Base-by-base conservation (phyloP, 2,888 invertebrate species). In the Notocelia uddmanniana region DNA sequence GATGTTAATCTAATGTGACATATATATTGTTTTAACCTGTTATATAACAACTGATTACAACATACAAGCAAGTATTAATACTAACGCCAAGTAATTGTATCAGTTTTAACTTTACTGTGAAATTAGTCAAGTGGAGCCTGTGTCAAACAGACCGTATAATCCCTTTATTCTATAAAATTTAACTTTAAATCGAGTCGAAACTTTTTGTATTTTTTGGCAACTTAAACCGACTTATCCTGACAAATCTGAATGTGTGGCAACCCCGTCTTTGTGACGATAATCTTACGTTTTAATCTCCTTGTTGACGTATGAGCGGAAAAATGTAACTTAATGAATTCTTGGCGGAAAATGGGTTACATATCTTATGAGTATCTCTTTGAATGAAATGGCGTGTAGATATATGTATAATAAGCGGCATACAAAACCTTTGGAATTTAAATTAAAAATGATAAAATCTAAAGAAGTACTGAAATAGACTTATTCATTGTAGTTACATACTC, bases 311-410 rank as follows among this genome's bases (percentile, higher is more conserved):
- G 45, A 6, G 13, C 62, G 18, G 52, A 50, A 63, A 63, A 52
- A 52, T 34, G 15, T 50, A 21, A 63, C 50, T 52, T 63, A 52
- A 63, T 63, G 50, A 63, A 63, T 63, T 63, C 63, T 57, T 34
- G 8, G 31, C 31, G 34, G 34, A 50, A 52, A 63, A 63, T 21
- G 31, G 34, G 62, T 18, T 57, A 11, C 26, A 3, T 50, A 31
- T 62, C 31, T 62, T 19, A 62, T 48, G 8, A 21, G 26, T 34
- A 21, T 52, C 50, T 63, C 31, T 48, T n/a, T 34, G 31, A 63
- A 50, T 31, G 23, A 15, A 23, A 23, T 13, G 8, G 26, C 54
- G 55, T 55, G 26, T 9, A 13, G 8, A 11, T 21, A 52, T n/a
- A n/a, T n/a, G n/a, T n/a, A 21, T 3, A 11, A 54, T 23, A 11